A percentile compares a stretch with the other conserved stretches of the same genome.
phyloP scores from a whole-genome alignment of 2,113 vertebrate genomes.

The Sakesphorus luctuosus region DNA sequence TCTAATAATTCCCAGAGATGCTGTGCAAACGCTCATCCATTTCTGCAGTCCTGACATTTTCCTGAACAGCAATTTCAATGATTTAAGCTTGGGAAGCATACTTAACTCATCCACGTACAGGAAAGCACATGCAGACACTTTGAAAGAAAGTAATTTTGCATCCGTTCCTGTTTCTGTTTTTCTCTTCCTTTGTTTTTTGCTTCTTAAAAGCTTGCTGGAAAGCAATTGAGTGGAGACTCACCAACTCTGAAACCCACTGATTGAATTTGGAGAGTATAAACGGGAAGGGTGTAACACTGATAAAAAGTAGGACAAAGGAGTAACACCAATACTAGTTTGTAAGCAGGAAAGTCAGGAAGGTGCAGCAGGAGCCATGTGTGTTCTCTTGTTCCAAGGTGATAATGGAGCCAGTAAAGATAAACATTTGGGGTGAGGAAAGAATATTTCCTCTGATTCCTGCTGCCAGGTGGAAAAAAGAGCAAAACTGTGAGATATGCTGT shows the following conservation, averaged over 20 bases:
- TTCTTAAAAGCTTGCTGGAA: background rate
- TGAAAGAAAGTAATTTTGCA: background rate
- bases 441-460: slow-evolving; percentile 29
- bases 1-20: background rate
- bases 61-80: background rate
- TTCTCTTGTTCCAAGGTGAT: background rate
- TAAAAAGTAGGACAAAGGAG: background rate
- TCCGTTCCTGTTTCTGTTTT: background rate
- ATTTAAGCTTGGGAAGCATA: background rate
- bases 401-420: slow-evolving; percentile 14
- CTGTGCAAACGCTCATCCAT: background rate
- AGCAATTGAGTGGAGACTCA: background rate
- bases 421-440: slow-evolving; percentile 31
- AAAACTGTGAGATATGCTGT: slow-evolving; percentile 53
- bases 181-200: background rate
- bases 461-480: slow-evolving; percentile 57
- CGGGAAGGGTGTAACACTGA: background rate
- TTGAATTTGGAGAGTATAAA: background rate
- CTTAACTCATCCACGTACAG: background rate
- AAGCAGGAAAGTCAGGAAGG: background rate
- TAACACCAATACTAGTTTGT: background rate
- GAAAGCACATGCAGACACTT: fast-evolving
- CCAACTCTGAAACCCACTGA: background rate
- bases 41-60: background rate
- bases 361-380: background rate